A percentile compares a stretch with the other conserved stretches of the same genome.
Conservation (phyloP, 2,888 invertebrate genomes). For the Oxyscelio sp. region DNA sequence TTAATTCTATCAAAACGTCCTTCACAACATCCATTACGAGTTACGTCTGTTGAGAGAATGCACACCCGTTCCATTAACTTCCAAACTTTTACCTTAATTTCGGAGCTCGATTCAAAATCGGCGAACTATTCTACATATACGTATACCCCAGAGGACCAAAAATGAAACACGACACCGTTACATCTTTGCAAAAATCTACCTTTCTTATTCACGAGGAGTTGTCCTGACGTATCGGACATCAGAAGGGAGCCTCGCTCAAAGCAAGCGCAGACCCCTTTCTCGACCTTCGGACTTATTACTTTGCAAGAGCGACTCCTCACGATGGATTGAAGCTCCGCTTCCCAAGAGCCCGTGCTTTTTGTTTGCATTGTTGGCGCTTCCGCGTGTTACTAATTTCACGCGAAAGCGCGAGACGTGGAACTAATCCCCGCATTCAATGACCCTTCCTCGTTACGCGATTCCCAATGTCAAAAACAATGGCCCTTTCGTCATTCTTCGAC, state of each 20-base stretch:
- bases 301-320: conserved; percentile 74
- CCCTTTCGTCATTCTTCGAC: conserved; percentile 45
- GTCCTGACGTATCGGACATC: conserved; percentile 87
- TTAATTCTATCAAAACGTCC: too few relatives aligned
- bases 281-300: conserved; percentile 80
- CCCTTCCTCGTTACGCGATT: conserved; percentile 67
- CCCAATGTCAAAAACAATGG: conserved; percentile 60
- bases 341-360: conserved; percentile 65
- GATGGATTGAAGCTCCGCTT: conserved; percentile 76
- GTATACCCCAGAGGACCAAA: conserved; percentile 15
- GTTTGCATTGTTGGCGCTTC: conserved; percentile 65
- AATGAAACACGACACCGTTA: conserved; percentile 25
- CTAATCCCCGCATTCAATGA: conserved; percentile 71
- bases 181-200: conserved; percentile 73
- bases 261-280: conserved; percentile 62
- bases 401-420: conserved; percentile 63
- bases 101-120: background rate
- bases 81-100: background rate
- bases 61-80: background rate
- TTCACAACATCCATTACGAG: too few relatives aligned
- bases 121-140: background rate
- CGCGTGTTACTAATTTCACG: conserved; percentile 68
- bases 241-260: conserved; percentile 77
- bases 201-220: conserved; percentile 86
- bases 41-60: background rate